These are phyloP conservation scores for Aurelia aurita DNA, from an alignment of 30 jellyfish, hydroid and myxozoan species.

Conservation along the genomic window DNA sequence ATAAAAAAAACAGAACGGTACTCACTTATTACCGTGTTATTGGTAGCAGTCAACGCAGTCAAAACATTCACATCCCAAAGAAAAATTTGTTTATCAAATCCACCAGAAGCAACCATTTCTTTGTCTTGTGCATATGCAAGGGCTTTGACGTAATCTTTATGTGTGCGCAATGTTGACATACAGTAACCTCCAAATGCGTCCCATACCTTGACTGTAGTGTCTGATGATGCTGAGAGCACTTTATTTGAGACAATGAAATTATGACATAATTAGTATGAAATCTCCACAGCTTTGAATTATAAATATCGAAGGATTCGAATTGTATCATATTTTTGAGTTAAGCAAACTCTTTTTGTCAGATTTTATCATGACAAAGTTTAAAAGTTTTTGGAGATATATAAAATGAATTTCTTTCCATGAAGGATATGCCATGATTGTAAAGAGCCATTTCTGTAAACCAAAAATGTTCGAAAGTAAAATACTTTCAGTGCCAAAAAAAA, in stretches of 20 bases:
- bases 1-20: background rate
- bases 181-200: constrained; percentile 98
- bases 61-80: constrained; percentile 98
- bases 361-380: too few relatives aligned
- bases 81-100: constrained; percentile 94
- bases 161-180: constrained; percentile 99
- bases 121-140: constrained; percentile 96
- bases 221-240: constrained; percentile 99
- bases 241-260: background rate
- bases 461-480: too few relatives aligned
- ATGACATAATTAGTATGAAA: background rate
- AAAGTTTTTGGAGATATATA: too few relatives aligned
- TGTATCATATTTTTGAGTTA: too few relatives aligned
- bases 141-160: constrained; percentile 97
- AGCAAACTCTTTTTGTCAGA: too few relatives aligned
- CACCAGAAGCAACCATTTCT: constrained; percentile 99
- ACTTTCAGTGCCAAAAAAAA: too few relatives aligned
- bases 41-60: constrained; percentile 96
- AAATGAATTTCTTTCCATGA: too few relatives aligned
- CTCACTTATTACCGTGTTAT: constrained; percentile 96
- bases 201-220: constrained; percentile 99
- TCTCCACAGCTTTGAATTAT: too few relatives aligned
- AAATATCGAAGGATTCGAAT: too few relatives aligned
- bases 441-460: too few relatives aligned
- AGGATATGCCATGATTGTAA: too few relatives aligned